Conservation (phyloP, 2,113 vertebrate species). For the Tetraodon nigroviridis region DNA sequence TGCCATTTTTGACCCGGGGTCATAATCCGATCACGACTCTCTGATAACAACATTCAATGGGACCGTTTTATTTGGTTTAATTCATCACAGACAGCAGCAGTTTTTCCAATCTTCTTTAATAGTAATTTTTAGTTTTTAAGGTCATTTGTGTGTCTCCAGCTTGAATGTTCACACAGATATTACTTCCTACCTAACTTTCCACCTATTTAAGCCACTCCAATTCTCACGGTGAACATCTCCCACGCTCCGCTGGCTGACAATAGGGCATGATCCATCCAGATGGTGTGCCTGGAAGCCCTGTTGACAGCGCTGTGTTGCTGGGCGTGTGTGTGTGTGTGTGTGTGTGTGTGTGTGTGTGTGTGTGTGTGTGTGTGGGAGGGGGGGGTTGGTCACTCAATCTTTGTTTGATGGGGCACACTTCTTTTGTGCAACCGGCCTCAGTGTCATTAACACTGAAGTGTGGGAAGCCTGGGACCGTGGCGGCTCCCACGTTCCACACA, state of each 20-base stretch:
- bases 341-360: constrained; percentile 20
- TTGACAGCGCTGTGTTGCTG: constrained; percentile 49
- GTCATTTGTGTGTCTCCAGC: constrained; percentile 11
- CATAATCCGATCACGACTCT: too few relatives aligned
- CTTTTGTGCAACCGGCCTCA: constrained; percentile 67
- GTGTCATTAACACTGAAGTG: constrained; percentile 73
- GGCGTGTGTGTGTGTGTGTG: constrained; percentile 47
- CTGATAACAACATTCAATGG: too few relatives aligned
- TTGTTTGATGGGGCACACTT: constrained; percentile 74
- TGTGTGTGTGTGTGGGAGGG: too few relatives aligned
- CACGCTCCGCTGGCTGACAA: constrained; percentile 60
- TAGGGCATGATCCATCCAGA: constrained; percentile 66
- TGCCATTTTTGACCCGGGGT: neutral
- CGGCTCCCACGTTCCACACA: constrained; percentile 74
- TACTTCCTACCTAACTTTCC: constrained; percentile 49
- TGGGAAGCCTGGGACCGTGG: constrained; percentile 70
- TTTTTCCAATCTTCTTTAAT: too few relatives aligned
- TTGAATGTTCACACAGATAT: constrained; percentile 5
- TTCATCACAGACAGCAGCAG: too few relatives aligned
- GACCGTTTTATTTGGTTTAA: too few relatives aligned
- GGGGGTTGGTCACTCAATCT: constrained; percentile 53
- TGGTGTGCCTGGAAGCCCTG: constrained; percentile 70
- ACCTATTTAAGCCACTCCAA: constrained; percentile 57
- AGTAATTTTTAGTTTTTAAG: too few relatives aligned
- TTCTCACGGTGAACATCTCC: constrained; percentile 66